Evolutionary conservation across 2,888 invertebrate genomes (phyloP).

Genomic region (Nephrocerus scutellatus): DNA sequence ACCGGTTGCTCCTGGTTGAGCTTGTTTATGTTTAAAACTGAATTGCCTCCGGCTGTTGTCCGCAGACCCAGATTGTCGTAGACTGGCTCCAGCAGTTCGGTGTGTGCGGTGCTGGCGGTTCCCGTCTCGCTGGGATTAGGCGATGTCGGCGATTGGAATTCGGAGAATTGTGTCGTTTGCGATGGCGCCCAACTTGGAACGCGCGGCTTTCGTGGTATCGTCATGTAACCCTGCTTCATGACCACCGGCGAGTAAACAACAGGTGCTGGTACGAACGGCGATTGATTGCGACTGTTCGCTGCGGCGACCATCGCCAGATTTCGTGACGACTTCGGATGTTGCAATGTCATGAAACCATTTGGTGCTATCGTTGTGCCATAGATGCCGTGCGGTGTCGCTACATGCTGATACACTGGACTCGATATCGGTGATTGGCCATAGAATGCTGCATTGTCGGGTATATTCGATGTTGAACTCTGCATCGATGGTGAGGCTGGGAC

Average conservation of each 20-base stretch:
- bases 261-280: slow-evolving; percentile 67
- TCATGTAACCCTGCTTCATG: slow-evolving; percentile 72
- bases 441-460: slow-evolving; percentile 51
- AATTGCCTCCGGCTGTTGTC: slow-evolving; percentile 82
- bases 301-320: slow-evolving; percentile 41
- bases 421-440: slow-evolving; percentile 48
- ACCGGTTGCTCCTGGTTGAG: slow-evolving; percentile 43
- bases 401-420: slow-evolving; percentile 55
- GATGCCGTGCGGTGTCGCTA: slow-evolving; percentile 50
- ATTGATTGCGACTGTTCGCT: slow-evolving; percentile 54
- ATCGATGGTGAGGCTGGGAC: slow-evolving; percentile 68
- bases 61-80: slow-evolving; percentile 80
- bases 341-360: slow-evolving; percentile 68
- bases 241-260: slow-evolving; percentile 56
- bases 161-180: slow-evolving; percentile 50
- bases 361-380: slow-evolving; percentile 57
- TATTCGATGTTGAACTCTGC: slow-evolving; percentile 74
- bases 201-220: slow-evolving; percentile 75
- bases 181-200: slow-evolving; percentile 75
- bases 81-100: slow-evolving; percentile 61
- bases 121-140: slow-evolving; percentile 46
- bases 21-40: slow-evolving; percentile 70
- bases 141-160: slow-evolving; percentile 43
- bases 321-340: slow-evolving; percentile 57
- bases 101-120: slow-evolving; percentile 44